Percentiles rank a stretch among this genome's conserved stretches.
These are phyloP conservation scores for Phaedon cochleariae DNA, from an alignment of 2,888 invertebrate species.

Conservation along the genomic window DNA sequence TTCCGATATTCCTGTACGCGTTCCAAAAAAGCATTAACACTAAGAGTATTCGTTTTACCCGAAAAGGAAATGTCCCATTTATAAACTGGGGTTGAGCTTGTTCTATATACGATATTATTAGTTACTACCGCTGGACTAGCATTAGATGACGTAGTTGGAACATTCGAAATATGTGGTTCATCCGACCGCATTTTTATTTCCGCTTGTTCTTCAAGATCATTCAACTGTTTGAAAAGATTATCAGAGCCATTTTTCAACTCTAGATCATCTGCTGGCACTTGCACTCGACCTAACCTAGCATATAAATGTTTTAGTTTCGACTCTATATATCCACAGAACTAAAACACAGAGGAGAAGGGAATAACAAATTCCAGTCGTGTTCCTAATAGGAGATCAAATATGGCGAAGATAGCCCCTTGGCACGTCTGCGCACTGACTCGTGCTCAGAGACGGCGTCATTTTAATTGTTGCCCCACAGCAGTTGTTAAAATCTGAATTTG, in stretches of 20 bases:
- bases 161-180: neutral
- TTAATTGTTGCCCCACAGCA: too few species aligned
- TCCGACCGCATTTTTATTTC: neutral
- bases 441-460: too few species aligned
- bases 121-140: neutral
- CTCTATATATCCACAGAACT: neutral
- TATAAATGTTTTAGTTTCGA: conserved; percentile 1
- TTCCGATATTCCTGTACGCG: conserved; percentile 1
- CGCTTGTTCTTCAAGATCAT: neutral
- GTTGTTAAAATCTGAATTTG: too few species aligned
- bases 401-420: too few species aligned
- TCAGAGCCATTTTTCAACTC: neutral
- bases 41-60: conserved; percentile 4
- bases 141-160: neutral
- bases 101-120: neutral
- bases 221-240: neutral
- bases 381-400: too few species aligned
- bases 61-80: conserved; percentile 9
- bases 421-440: too few species aligned
- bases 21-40: conserved; percentile 15
- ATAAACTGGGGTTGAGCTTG: too few species aligned
- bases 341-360: too few species aligned
- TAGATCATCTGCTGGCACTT: neutral
- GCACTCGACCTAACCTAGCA: neutral
- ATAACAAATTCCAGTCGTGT: too few species aligned